Evolutionary conservation across 2,797 vertebrate species (phyloP).

Genomic region (Anguilla megastoma): DNA sequence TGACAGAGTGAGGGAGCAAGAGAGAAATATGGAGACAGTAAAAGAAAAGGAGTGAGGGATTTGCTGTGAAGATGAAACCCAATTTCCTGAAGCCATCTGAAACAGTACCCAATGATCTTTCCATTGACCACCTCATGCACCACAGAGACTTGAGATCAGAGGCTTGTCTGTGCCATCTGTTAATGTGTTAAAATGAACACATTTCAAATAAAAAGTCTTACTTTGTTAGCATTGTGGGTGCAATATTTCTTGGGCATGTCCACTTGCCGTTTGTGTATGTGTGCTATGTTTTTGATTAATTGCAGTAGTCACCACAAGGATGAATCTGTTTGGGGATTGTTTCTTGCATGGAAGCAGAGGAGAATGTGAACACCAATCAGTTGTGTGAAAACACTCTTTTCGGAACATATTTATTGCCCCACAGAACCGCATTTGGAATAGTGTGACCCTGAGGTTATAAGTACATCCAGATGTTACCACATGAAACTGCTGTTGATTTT

Average conservation of each 20-base stretch:
- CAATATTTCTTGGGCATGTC: background rate
- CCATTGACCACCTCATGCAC: conserved; percentile 65
- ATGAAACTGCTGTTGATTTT: background rate
- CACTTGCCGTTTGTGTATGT: background rate
- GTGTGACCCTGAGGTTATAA: background rate
- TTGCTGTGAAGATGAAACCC: conserved; percentile 77
- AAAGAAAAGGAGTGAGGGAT: conserved; percentile 48
- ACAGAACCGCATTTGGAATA: background rate
- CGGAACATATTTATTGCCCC: background rate
- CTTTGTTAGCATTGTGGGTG: conserved; percentile 67
- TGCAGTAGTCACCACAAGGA: background rate
- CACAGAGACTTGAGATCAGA: conserved; percentile 78
- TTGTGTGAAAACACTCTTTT: background rate
- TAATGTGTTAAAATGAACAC: conserved; percentile 78
- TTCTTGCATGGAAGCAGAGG: background rate
- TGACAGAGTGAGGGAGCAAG: conserved; percentile 28
- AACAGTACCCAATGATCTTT: conserved; percentile 73
- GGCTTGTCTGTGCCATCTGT: conserved; percentile 84
- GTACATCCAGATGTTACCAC: background rate
- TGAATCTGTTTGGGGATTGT: background rate
- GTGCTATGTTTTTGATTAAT: background rate
- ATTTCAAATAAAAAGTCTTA: conserved; percentile 80
- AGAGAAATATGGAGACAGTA: conserved; percentile 38
- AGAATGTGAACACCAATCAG: background rate
- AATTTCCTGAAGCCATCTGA: conserved; percentile 72